Evolutionary conservation across 2,888 invertebrate species (phyloP).

Genomic region (Hanleya hanleyi): DNA sequence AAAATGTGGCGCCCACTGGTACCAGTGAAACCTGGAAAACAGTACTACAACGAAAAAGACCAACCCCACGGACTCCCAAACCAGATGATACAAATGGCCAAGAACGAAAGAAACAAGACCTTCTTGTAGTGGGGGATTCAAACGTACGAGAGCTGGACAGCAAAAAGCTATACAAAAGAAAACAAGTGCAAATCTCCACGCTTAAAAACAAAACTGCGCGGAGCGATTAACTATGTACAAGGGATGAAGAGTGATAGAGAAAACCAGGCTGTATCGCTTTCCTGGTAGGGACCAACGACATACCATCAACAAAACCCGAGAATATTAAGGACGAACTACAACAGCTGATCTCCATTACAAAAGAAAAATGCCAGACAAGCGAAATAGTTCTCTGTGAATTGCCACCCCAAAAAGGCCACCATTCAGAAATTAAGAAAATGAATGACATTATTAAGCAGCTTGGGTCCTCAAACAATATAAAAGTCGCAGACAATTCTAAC

Average conservation of each 20-base stretch:
- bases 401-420: not conserved
- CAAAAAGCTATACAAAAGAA: not conserved
- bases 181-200: not conserved
- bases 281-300: not conserved
- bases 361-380: not conserved
- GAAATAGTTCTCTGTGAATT: not conserved
- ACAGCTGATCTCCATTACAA: not conserved
- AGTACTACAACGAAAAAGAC: too few species aligned
- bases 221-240: not conserved
- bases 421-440: not conserved
- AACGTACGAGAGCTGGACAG: not conserved
- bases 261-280: not conserved
- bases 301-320: not conserved
- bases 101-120: too few species aligned
- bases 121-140: not conserved
- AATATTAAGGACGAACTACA: not conserved
- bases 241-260: not conserved
- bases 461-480: not conserved
- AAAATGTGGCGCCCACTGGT: too few species aligned
- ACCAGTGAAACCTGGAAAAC: too few species aligned
- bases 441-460: not conserved
- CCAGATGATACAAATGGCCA: too few species aligned
- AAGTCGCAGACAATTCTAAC: not conserved
- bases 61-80: too few species aligned
- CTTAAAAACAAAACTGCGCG: not conserved